These are phyloP conservation scores for Seladonia tumulorum DNA, from an alignment of 2,888 invertebrate genomes.

Conservation along the genomic window DNA sequence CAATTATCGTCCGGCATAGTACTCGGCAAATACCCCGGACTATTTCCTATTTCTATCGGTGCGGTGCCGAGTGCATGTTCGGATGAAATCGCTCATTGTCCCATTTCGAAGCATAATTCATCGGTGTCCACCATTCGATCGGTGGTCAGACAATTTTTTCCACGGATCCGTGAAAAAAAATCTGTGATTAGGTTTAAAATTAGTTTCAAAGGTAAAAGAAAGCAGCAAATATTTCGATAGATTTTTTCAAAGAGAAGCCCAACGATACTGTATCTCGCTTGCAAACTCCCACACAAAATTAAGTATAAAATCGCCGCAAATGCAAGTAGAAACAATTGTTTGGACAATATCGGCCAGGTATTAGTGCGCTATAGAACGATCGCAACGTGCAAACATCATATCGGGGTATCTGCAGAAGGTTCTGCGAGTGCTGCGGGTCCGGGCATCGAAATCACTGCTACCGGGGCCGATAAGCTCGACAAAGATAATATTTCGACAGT, in stretches of 20 bases:
- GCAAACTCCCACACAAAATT: neutral
- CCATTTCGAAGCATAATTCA: neutral
- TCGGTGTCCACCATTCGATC: neutral
- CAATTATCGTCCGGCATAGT: conserved; percentile 1
- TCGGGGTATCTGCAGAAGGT: conserved; percentile 2
- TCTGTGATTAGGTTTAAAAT: neutral
- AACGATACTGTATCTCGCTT: no score
- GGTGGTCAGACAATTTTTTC: neutral
- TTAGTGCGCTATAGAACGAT: neutral
- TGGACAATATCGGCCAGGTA: neutral
- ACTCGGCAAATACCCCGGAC: conserved; percentile 3
- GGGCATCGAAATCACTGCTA: conserved; percentile 61
- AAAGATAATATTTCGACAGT: conserved; percentile 72
- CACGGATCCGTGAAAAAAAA: neutral
- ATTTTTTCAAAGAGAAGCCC: no score
- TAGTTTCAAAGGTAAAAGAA: no score
- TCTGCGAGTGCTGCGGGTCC: conserved; percentile 37
- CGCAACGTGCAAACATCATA: conserved; percentile 58
- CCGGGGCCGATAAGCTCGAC: conserved; percentile 57
- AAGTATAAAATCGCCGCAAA: neutral
- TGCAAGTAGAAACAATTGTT: neutral
- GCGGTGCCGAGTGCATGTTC: neutral
- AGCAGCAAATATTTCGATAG: no score
- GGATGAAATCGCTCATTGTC: neutral
- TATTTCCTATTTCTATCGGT: conserved; percentile 4